Evolutionary conservation across 2,888 invertebrate species (phyloP).

Genomic region (Odontocerum albicorne): DNA sequence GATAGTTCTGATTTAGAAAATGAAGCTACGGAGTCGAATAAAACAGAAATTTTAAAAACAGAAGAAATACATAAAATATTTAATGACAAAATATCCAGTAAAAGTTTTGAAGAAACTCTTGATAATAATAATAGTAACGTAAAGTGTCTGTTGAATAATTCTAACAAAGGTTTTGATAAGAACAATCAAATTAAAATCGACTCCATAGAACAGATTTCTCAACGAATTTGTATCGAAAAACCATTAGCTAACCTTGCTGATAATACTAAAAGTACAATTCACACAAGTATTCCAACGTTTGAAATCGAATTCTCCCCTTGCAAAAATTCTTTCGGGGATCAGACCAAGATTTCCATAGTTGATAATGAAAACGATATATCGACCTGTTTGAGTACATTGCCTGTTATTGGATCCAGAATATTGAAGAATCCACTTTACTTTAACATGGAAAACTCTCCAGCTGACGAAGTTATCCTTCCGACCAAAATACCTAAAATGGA

Average conservation of each 20-base stretch:
- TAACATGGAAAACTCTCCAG: slow-evolving; percentile 46
- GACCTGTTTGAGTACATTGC: slow-evolving; percentile 49
- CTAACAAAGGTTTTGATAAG: background rate
- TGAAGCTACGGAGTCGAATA: slow-evolving; percentile 22
- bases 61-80: slow-evolving; percentile 1
- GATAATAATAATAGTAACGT: background rate
- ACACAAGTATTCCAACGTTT: slow-evolving; percentile 55
- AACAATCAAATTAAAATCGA: slow-evolving; percentile 2
- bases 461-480: slow-evolving; percentile 40
- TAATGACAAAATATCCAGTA: slow-evolving; percentile 7
- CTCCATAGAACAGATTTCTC: no score
- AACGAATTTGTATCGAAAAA: slow-evolving; percentile 30
- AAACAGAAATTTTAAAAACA: slow-evolving; percentile 3
- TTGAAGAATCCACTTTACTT: slow-evolving; percentile 57
- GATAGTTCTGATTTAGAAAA: slow-evolving; percentile 37
- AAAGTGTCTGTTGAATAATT: background rate
- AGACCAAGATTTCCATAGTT: background rate
- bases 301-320: slow-evolving; percentile 59
- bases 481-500: slow-evolving; percentile 41
- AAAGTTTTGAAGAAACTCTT: background rate
- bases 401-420: slow-evolving; percentile 55
- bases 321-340: background rate
- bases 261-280: slow-evolving; percentile 45
- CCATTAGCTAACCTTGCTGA: slow-evolving; percentile 11
- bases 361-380: slow-evolving; percentile 42